A percentile compares a stretch with the other conserved stretches of the same genome.
phyloP scores from a whole-genome alignment of 2,797 vertebrate genomes.

The Notolepis coatsorum region DNA sequence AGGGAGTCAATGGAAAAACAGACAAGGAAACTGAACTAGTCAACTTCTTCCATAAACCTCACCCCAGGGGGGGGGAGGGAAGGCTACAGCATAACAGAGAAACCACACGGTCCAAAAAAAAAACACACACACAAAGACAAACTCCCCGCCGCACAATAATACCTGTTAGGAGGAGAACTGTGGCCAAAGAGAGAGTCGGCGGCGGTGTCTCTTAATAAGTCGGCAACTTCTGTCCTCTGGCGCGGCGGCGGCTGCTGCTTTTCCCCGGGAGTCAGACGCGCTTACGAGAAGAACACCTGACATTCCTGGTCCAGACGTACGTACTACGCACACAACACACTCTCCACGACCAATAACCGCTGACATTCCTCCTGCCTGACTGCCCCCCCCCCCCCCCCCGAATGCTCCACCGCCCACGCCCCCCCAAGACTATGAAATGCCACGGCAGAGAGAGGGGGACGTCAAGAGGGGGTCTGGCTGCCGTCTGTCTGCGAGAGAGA shows the following conservation, averaged over 20 bases:
- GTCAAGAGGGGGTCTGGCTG: conserved; percentile 46
- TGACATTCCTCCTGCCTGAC: conserved; percentile 16
- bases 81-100: conserved; percentile 16
- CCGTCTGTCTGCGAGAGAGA: conserved; percentile 48
- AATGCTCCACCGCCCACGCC: conserved; percentile 42
- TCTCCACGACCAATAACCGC: conserved; percentile 4
- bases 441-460: conserved; percentile 44
- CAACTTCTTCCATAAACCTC: neutral
- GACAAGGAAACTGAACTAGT: neutral
- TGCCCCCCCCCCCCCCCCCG: conserved; percentile 36
- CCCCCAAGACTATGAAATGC: conserved; percentile 31
- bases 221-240: conserved; percentile 34
- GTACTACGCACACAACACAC: too few relatives aligned
- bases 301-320: conserved; percentile 55
- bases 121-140: conserved; percentile 26
- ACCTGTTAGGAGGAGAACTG: conserved; percentile 55
- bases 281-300: conserved; percentile 75
- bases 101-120: conserved; percentile 11
- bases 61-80: conserved; percentile 23
- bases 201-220: conserved; percentile 17
- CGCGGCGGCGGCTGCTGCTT: conserved; percentile 26
- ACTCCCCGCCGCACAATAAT: conserved; percentile 28
- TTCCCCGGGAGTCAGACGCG: conserved; percentile 45
- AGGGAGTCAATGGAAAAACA: too few relatives aligned
- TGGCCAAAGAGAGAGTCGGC: conserved; percentile 15